Conservation (phyloP, 2,113 vertebrate species). For the Colaptes auratus region DNA sequence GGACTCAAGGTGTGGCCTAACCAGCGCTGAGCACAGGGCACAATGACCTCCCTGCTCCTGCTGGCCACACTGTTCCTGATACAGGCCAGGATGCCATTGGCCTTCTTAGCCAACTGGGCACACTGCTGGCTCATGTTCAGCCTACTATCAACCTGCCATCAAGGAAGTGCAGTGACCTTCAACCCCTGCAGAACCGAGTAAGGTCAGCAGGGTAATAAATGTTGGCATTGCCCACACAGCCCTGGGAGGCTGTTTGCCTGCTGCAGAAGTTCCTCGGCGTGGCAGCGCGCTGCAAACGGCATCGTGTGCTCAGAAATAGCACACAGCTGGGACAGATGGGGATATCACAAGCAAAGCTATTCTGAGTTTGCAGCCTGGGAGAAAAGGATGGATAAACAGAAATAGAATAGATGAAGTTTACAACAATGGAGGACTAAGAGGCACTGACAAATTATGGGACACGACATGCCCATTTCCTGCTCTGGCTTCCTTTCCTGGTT, state of each 20-base stretch:
- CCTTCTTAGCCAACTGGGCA: too few relatives aligned
- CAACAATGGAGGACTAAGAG: slow-evolving; percentile 34
- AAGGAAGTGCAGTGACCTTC: slow-evolving; percentile 4
- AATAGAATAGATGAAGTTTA: slow-evolving; percentile 47
- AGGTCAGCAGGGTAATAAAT: neutral
- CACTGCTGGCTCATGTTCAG: too few relatives aligned
- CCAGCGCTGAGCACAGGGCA: too few relatives aligned
- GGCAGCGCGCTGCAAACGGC: neutral
- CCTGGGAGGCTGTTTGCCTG: neutral
- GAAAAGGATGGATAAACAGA: slow-evolving; percentile 53
- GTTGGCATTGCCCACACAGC: neutral
- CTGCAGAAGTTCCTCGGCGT: neutral
- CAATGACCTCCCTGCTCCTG: too few relatives aligned
- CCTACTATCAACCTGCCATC: neutral
- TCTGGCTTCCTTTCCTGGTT: slow-evolving; percentile 38
- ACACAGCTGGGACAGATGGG: slow-evolving; percentile 50
- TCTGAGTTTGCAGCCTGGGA: slow-evolving; percentile 3
- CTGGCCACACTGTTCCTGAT: too few relatives aligned
- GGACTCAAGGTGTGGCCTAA: too few relatives aligned
- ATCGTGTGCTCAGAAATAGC: neutral
- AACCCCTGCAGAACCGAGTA: neutral
- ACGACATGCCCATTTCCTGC: slow-evolving; percentile 24
- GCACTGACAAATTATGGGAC: slow-evolving; percentile 27
- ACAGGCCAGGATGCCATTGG: too few relatives aligned
- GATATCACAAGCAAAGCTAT: slow-evolving; percentile 44